These are phyloP conservation scores for Sphaerodactylus townsendi DNA, from an alignment of 2,113 vertebrate genomes.

Conservation along the genomic window DNA sequence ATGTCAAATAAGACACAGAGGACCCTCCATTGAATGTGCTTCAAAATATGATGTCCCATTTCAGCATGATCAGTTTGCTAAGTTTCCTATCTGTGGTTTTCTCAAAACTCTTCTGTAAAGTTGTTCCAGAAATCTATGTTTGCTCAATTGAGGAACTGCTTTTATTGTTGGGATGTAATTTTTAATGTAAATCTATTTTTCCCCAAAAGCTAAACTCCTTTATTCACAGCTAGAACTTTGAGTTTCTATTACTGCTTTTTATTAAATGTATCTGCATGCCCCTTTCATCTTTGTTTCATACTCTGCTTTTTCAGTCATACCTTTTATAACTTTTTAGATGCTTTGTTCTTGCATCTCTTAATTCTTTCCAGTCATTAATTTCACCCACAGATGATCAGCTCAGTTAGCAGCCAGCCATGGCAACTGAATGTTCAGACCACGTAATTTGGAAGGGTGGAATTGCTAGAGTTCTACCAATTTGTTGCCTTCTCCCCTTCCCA, in stretches of 20 bases:
- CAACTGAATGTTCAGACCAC: not conserved
- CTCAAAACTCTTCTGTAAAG: not conserved
- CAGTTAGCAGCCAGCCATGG: not conserved
- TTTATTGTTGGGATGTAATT: not conserved
- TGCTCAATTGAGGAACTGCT: not conserved
- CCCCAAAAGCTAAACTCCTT: not conserved
- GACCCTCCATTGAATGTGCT: not conserved
- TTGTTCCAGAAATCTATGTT: not conserved
- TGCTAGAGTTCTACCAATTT: not conserved
- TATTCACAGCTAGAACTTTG: not conserved
- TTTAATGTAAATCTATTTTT: not conserved
- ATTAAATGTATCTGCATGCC: not conserved
- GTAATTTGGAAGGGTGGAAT: not conserved
- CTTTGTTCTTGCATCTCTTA: not conserved
- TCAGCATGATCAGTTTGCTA: not conserved
- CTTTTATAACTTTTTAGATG: not conserved
- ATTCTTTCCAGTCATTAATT: not conserved
- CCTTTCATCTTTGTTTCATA: not conserved
- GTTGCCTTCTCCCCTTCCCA: not conserved
- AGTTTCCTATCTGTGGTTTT: not conserved
- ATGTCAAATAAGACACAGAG: not conserved
- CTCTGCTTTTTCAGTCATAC: not conserved
- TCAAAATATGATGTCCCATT: not conserved
- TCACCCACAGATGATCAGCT: not conserved
- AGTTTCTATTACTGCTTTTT: not conserved